A percentile compares a stretch with the other conserved stretches of the same genome.
phyloP scores from a whole-genome alignment of 2,113 vertebrate genomes.

The Casuarius casuarius region DNA sequence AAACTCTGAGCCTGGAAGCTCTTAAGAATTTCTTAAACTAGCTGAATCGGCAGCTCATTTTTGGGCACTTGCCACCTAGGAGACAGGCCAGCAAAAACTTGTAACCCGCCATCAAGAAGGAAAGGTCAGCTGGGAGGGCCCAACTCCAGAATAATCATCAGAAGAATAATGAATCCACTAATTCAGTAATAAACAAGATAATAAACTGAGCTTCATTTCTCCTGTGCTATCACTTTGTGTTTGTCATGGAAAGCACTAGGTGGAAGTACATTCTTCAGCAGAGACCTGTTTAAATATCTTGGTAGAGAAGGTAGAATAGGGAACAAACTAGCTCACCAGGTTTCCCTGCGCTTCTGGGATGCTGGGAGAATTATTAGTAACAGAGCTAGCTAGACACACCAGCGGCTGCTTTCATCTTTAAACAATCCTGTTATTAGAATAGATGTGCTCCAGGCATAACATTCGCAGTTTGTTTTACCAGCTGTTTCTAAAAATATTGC shows the following conservation, averaged over 20 bases:
- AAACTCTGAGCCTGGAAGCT: neutral
- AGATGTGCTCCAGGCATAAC: slow-evolving; percentile 62
- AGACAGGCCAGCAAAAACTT: slow-evolving; percentile 12
- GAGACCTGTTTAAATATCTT: neutral
- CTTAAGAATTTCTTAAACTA: neutral
- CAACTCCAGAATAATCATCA: neutral
- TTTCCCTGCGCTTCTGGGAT: neutral
- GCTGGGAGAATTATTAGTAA: neutral
- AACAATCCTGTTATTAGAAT: slow-evolving; percentile 48
- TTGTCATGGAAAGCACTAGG: neutral
- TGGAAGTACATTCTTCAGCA: neutral
- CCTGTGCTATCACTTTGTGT: neutral
- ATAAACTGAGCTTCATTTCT: neutral
- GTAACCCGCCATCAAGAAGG: neutral
- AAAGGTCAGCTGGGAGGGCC: neutral
- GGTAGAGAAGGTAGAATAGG: neutral
- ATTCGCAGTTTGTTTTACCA: slow-evolving; percentile 73
- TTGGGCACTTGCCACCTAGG: neutral
- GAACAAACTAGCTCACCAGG: neutral
- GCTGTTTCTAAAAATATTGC: slow-evolving; percentile 73
- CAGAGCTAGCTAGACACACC: neutral
- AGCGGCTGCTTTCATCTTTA: slow-evolving; percentile 62
- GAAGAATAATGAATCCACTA: neutral
- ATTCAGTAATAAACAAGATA: neutral
- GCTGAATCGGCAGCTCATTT: neutral